Base-by-base conservation (phyloP, 2,113 vertebrate genomes). In the Corythaeola cristata region DNA sequence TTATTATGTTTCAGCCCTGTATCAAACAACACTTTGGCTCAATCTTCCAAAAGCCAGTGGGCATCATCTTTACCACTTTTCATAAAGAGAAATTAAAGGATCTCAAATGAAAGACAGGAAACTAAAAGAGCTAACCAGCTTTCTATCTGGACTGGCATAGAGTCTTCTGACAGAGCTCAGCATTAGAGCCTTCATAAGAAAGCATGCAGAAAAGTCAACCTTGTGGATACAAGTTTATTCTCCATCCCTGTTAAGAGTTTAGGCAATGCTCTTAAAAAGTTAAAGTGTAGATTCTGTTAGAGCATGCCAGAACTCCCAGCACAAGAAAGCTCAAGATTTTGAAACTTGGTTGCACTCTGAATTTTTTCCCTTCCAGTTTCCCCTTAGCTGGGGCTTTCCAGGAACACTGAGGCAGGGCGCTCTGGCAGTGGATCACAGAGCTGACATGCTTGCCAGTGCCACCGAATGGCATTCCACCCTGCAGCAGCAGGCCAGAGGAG, bases 331-430 rank as follows among this genome's bases (percentile, higher is more conserved):
- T 37, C 47, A 87, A 56, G 73, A 39, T 78, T 92, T 53, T 87
- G 68, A 86, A 93, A 84, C 33, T 20, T 30, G 26, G 47, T 5
- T 95, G 63, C 72, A 59, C 8, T 47, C 30, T 37, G n/a, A 7
- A n/a, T 37, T 86, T 83, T 88, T 88, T 75, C 44, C 60, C 30
- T 89, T 92, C 47, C 56, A 37, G 80, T 53, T 90, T 92, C 76
- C 59, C 67, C 73, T 85, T 60, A 87, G 80, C 76, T 95, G 64
- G 69, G 73, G 87, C 80, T 91, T 91, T 56, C 64, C 91, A 95
- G 84, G 93, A 94, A 95, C 0, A 0, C 72, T 24, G 66, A 82
- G 77, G 89, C 84, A 93, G 59, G 47, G 92, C 0, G 0, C 72
- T 64, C 90, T 89, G 91, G 83, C 94, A 96, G 77, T 3, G 0